These are phyloP conservation scores for Callinectes sapidus DNA, from an alignment of 2,888 invertebrate species.

Conservation along the genomic window DNA sequence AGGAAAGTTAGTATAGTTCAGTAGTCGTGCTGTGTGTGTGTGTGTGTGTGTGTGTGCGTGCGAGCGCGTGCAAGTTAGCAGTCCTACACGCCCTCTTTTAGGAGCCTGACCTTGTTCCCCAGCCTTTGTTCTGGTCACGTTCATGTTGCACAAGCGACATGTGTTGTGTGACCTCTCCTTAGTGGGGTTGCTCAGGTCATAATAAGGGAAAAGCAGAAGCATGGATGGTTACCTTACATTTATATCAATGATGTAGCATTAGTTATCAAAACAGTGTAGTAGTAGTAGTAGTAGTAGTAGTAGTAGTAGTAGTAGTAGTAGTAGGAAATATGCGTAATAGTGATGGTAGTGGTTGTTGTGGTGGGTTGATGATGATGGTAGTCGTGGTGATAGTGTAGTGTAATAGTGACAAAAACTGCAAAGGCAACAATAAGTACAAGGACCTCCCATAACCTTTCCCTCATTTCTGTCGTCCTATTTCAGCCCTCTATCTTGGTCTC, in stretches of 20 bases:
- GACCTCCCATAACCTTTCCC: no score
- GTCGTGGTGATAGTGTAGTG: no score
- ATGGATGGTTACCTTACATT: not conserved
- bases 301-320: no score
- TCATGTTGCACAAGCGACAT: not conserved
- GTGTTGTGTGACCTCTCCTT: not conserved
- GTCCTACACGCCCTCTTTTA: not conserved
- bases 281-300: no score
- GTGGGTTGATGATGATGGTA: no score
- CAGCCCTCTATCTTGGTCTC: no score
- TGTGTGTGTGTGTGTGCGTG: slow-evolving; percentile 40
- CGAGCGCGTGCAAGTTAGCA: not conserved
- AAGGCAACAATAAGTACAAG: no score
- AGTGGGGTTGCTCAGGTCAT: not conserved
- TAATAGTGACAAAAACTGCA: no score
- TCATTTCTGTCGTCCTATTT: no score
- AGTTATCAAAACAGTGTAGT: no score
- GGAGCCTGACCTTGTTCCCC: not conserved
- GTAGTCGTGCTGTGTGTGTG: slow-evolving; percentile 24
- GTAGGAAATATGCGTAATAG: no score
- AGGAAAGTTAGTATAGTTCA: not conserved
- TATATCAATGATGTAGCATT: not conserved
- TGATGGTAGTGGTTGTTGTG: no score
- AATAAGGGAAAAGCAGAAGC: not conserved
- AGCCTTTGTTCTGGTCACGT: slow-evolving; percentile 7